Percentiles rank a stretch among this genome's conserved stretches.
Evolutionary conservation across 2,113 vertebrate species (phyloP).

Genomic region (Actinemys pallida): DNA sequence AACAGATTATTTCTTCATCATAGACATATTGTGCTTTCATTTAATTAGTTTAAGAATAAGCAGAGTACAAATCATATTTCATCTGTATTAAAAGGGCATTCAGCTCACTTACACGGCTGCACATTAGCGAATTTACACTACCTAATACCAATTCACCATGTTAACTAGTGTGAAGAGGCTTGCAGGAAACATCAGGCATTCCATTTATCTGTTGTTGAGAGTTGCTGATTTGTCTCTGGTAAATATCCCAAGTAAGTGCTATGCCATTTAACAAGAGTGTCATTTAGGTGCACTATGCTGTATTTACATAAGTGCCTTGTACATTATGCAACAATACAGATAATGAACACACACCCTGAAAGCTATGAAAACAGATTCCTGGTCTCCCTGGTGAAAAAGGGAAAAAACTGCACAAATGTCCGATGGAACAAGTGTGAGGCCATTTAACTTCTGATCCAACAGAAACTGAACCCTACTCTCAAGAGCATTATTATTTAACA

Average conservation of each 20-base stretch:
- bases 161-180: background rate
- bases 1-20: background rate
- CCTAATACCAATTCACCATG: background rate
- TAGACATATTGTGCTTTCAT: background rate
- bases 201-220: rapidly evolving
- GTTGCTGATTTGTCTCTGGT: background rate
- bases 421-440: background rate
- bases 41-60: background rate
- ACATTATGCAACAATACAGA: background rate
- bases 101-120: background rate
- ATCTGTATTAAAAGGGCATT: background rate
- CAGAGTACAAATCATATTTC: background rate
- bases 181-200: background rate
- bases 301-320: background rate
- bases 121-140: background rate
- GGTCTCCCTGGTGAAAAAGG: background rate
- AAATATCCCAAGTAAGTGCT: background rate
- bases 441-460: background rate
- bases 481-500: background rate
- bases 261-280: background rate
- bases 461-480: background rate
- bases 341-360: background rate
- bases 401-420: background rate
- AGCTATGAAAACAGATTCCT: background rate
- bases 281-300: background rate